These are phyloP conservation scores for Tachuris rubrigastra DNA, from an alignment of 2,113 vertebrate species.

Conservation along the genomic window DNA sequence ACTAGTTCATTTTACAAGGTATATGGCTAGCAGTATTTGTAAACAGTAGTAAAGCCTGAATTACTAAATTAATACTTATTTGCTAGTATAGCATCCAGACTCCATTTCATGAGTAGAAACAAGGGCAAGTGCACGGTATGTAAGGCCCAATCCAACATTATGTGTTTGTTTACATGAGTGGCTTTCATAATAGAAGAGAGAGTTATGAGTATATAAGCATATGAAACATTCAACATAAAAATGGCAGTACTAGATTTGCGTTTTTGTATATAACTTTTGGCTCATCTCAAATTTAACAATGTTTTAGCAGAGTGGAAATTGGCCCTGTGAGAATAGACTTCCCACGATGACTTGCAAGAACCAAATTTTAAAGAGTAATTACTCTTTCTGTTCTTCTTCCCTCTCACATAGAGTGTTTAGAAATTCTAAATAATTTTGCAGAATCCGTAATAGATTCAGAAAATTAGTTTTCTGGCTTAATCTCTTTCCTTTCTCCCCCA, in stretches of 20 bases:
- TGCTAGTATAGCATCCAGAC: not conserved
- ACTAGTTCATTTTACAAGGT: not conserved
- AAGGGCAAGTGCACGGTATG: not conserved
- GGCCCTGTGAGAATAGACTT: not conserved
- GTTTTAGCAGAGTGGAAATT: not conserved
- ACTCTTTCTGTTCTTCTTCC: not conserved
- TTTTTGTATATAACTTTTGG: not conserved
- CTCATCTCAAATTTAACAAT: not conserved
- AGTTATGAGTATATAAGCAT: not conserved
- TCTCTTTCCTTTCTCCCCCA: not conserved
- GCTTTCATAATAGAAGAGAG: not conserved
- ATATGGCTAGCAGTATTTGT: not conserved
- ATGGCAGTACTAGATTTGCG: not conserved
- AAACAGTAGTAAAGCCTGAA: not conserved
- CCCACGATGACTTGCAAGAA: not conserved
- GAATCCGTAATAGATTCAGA: not conserved
- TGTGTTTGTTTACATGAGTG: not conserved
- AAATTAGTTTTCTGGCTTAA: not conserved
- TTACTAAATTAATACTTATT: not conserved
- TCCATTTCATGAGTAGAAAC: not conserved
- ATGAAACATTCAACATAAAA: not conserved
- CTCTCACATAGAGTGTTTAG: not conserved
- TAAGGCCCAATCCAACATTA: not conserved
- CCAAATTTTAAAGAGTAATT: not conserved
- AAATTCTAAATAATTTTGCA: not conserved